Percentiles rank a stretch among this genome's conserved stretches.
Evolutionary conservation across 2,888 invertebrate genomes (phyloP).

Genomic region (Thecocarcelia acutangulata): DNA sequence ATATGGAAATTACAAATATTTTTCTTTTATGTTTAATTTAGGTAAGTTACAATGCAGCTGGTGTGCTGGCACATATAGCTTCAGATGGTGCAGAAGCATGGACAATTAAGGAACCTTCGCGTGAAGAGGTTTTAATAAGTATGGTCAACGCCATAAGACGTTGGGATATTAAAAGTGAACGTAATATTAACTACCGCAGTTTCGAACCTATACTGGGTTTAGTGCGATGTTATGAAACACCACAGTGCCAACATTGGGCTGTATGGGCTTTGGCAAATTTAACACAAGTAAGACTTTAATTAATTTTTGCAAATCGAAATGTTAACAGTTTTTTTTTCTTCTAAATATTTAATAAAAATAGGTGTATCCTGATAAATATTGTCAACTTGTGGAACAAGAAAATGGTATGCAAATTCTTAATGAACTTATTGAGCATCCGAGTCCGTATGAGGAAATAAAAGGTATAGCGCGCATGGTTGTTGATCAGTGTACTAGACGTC

Average conservation of each 20-base stretch:
- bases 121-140: constrained; percentile 87
- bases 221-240: constrained; percentile 91
- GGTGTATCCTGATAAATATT: constrained; percentile 92
- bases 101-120: constrained; percentile 87
- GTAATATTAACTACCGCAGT: constrained; percentile 98
- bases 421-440: constrained; percentile 84
- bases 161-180: constrained; percentile 92
- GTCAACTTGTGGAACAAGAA: constrained; percentile 91
- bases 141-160: constrained; percentile 92
- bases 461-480: constrained; percentile 86
- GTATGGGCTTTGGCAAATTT: constrained; percentile 98
- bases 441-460: constrained; percentile 86
- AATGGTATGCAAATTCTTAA: constrained; percentile 89
- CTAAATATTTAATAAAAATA: constrained; percentile 78
- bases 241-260: constrained; percentile 97
- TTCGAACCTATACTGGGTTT: constrained; percentile 96
- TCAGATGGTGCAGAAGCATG: constrained; percentile 94
- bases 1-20: neutral
- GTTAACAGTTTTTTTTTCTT: neutral
- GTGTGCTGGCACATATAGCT: constrained; percentile 96
- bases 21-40: constrained; percentile 74
- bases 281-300: constrained; percentile 83
- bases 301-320: neutral
- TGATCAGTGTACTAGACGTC: constrained; percentile 83
- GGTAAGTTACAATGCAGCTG: constrained; percentile 97